Percentiles rank a stretch among this genome's conserved stretches.
Conservation (phyloP, 1,140 invertebrate species). For the Trypoxylus dichotomus region DNA sequence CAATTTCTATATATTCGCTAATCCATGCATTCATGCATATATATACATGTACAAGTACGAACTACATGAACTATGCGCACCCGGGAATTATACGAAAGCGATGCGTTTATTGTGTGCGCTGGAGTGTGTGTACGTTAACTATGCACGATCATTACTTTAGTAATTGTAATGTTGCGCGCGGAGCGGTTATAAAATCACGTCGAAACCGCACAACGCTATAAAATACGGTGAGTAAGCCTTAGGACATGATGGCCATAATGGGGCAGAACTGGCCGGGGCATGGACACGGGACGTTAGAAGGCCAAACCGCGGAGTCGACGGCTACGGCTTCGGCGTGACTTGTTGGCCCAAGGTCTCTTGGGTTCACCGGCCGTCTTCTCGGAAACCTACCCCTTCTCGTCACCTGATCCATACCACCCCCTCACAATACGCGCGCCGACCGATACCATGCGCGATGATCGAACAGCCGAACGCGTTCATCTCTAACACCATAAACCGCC, state of each 20-base stretch:
- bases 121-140: constrained; percentile 18
- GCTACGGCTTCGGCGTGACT: constrained; percentile 27
- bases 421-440: not conserved
- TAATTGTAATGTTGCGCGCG: constrained; percentile 30
- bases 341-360: constrained; percentile 25
- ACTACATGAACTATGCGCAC: not conserved
- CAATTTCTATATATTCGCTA: too few relatives aligned
- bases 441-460: not conserved
- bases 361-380: constrained; percentile 25
- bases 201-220: constrained; percentile 25
- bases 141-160: constrained; percentile 23
- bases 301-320: constrained; percentile 26
- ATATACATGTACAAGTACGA: not conserved
- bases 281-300: constrained; percentile 29
- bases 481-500: constrained; percentile 23
- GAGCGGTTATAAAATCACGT: constrained; percentile 27
- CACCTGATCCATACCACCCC: constrained; percentile 15
- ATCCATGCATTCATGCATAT: not conserved
- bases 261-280: constrained; percentile 25
- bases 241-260: constrained; percentile 27
- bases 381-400: constrained; percentile 28
- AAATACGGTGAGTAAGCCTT: constrained; percentile 26
- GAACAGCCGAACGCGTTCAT: constrained; percentile 1
- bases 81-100: not conserved
- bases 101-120: too few relatives aligned